Conservation (phyloP, 2,888 invertebrate genomes). For the Lasioglossum zephyrum region DNA sequence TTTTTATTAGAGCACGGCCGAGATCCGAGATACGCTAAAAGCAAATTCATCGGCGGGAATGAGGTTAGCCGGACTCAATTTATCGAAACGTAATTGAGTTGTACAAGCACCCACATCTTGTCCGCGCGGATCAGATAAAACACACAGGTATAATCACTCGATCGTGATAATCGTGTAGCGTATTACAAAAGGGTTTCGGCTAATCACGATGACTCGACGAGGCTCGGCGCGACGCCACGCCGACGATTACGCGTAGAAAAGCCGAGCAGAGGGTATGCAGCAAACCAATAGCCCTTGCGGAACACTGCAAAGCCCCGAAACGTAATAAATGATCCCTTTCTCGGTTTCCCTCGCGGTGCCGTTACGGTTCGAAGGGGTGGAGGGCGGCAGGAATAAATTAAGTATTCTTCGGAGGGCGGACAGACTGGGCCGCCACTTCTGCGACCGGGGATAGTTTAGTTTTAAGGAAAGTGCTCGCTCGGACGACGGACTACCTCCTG, state of each 20-base stretch:
- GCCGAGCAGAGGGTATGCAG: slow-evolving; percentile 8
- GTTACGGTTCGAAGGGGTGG: slow-evolving; percentile 45
- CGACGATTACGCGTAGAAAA: slow-evolving; percentile 37
- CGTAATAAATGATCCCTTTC: slow-evolving; percentile 56
- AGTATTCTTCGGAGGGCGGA: slow-evolving; percentile 72
- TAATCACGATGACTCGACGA: slow-evolving; percentile 46
- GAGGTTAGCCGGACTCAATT: background rate
- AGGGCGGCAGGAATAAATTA: slow-evolving; percentile 75
- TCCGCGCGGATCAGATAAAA: slow-evolving; percentile 15
- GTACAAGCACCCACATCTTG: background rate
- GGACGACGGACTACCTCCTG: slow-evolving; percentile 72
- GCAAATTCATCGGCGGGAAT: background rate
- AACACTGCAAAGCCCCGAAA: slow-evolving; percentile 26
- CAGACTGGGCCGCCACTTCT: slow-evolving; percentile 51
- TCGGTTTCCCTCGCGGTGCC: slow-evolving; percentile 11
- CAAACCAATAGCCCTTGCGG: background rate
- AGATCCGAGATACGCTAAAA: slow-evolving; percentile 13
- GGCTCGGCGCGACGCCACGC: background rate
- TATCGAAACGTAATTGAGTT: slow-evolving; percentile 27
- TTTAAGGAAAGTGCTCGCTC: slow-evolving; percentile 68
- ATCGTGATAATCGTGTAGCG: slow-evolving; percentile 1
- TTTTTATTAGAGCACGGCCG: background rate
- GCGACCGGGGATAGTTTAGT: slow-evolving; percentile 57
- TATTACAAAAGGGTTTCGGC: slow-evolving; percentile 23
- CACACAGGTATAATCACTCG: slow-evolving; percentile 12